Conservation (phyloP, 2,888 invertebrate species). For the Drosophila sordidula region DNA sequence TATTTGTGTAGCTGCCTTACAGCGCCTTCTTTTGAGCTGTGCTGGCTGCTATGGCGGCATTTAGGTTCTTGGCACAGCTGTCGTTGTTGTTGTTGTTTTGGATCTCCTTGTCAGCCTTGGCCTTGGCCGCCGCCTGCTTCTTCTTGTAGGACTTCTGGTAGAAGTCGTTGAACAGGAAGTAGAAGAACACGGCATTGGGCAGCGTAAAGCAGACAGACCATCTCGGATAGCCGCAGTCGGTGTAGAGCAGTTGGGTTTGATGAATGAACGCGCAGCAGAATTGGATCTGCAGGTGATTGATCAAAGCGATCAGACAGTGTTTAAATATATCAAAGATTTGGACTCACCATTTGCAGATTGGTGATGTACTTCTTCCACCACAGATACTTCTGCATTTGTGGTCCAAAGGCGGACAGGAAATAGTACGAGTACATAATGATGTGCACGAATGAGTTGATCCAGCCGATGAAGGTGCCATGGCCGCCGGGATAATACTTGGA, state of each 20-base stretch:
- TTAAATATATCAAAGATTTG: not conserved
- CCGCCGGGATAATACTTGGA: constrained; percentile 95
- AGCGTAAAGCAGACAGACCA: constrained; percentile 93
- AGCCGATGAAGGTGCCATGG: constrained; percentile 93
- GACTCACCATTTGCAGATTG: constrained; percentile 93
- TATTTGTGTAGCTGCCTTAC: constrained; percentile 40
- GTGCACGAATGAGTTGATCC: constrained; percentile 97
- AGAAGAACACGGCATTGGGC: constrained; percentile 96
- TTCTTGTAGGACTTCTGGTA: constrained; percentile 91
- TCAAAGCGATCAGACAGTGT: not conserved
- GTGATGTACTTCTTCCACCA: constrained; percentile 98
- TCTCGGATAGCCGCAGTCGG: constrained; percentile 95
- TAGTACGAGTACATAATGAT: constrained; percentile 98
- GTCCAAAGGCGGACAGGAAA: constrained; percentile 94
- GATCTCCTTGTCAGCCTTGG: constrained; percentile 52
- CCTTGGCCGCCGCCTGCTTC: constrained; percentile 78
- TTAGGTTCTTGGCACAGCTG: constrained; percentile 72
- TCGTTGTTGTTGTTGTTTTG: constrained; percentile 78
- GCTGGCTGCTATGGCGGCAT: constrained; percentile 51
- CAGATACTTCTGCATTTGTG: constrained; percentile 93
- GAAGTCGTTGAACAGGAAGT: constrained; percentile 96
- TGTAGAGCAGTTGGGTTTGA: constrained; percentile 92
- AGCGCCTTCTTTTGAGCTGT: constrained; percentile 57
- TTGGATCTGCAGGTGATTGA: constrained; percentile 88
- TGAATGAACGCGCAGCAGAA: constrained; percentile 95